These are phyloP conservation scores for Popillia japonica DNA, from an alignment of 1,140 invertebrate species.

Conservation along the genomic window DNA sequence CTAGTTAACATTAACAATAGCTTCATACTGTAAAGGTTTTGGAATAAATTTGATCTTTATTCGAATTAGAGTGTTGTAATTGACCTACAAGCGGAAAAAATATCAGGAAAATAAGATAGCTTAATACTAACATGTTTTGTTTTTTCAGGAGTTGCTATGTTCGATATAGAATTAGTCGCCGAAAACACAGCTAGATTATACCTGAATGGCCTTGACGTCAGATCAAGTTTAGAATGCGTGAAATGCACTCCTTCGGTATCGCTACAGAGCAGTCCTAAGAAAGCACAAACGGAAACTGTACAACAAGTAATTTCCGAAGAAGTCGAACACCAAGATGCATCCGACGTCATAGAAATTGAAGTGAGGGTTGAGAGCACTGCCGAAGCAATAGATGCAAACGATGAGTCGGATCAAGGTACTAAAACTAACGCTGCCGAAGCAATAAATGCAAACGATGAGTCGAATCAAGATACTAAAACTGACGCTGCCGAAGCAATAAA, in stretches of 20 bases:
- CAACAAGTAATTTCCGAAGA: not conserved
- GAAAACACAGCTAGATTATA: slow-evolving; percentile 51
- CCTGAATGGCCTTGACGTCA: slow-evolving; percentile 50
- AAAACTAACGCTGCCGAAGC: not conserved
- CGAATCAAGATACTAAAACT: not conserved
- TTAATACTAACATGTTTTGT: not conserved
- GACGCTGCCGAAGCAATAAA: not conserved
- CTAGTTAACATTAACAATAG: too few species aligned
- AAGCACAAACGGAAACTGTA: not conserved
- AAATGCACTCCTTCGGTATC: slow-evolving; percentile 44
- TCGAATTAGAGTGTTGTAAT: too few species aligned
- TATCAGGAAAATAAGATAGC: too few species aligned
- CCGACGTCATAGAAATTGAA: not conserved
- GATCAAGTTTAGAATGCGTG: slow-evolving; percentile 46
- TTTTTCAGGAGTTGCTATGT: slow-evolving; percentile 47
- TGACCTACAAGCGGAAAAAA: too few species aligned
- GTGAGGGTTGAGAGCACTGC: not conserved
- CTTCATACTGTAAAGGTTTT: too few species aligned
- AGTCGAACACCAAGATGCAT: not conserved
- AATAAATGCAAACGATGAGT: not conserved
- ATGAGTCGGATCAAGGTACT: not conserved
- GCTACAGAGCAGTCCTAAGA: slow-evolving; percentile 40
- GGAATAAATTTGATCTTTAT: too few species aligned
- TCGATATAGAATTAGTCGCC: slow-evolving; percentile 51
- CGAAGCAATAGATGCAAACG: not conserved